Base-by-base conservation (phyloP, 2,888 invertebrate species). In the Opisthograptis luteolata region DNA sequence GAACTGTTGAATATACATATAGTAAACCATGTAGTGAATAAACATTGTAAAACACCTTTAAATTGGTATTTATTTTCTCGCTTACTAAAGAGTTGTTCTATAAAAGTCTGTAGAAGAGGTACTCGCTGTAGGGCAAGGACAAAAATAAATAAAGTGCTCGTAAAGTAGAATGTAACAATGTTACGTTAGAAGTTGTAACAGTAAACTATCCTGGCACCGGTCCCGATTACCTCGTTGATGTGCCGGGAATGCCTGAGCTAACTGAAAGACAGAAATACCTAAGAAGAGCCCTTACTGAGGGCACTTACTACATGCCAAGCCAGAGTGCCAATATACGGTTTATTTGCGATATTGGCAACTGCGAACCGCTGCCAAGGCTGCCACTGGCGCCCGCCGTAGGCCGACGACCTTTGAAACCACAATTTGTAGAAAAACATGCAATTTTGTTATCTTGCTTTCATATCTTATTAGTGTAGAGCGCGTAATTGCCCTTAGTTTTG, bases 321-420 rank as follows among this genome's bases (percentile, higher is more conserved):
- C 58, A 68, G 66, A 75, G 74, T 88, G 88, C 87, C 89, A 89
- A 85, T 87, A 76, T 68, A 65, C 74, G 75, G 85, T 84, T 87
- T 90, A 90, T 90, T 89, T 90, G 85, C 79, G 84, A 85, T 82
- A 82, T 88, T 89, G 89, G 89, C 89, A 88, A 76, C 76, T 64
- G 64, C 67, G 57, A 62, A 65, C 66, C 72, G 65, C 75, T 73
- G 76, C 83, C 85, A 85, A 87, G 87, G 87, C 80, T 84, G 79
- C 62, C 55, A 28, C 57, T 68, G 71, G 69, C 77, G 75, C 77
- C 59, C 71, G 78, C 80, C 83, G 84, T 80, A 81, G 78, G 71
- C 62, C 86, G 70, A 76, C 76, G 80, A 87, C 87, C 84, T 84
- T 75, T 76, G 13, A 40, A 48, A 53, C 55, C 32, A 45, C 5